phyloP scores from a whole-genome alignment of 2,113 vertebrate genomes.

The Chaetodon trifascialis region DNA sequence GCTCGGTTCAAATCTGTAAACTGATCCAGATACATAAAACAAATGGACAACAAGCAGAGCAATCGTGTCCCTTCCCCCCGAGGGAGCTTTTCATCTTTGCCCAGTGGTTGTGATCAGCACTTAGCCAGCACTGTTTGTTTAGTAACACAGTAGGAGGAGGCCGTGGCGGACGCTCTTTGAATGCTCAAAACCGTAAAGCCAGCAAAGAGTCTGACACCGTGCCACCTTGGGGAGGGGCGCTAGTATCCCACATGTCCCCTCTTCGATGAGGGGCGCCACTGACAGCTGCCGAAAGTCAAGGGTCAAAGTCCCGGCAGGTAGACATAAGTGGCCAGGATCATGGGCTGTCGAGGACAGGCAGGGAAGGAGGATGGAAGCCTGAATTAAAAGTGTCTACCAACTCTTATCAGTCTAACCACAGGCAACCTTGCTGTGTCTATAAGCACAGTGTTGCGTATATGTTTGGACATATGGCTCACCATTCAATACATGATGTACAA shows the following conservation, averaged over 20 bases:
- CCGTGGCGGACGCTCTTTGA: slow-evolving; percentile 72
- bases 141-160: slow-evolving; percentile 72
- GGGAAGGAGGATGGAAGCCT: slow-evolving; percentile 16
- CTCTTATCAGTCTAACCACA: slow-evolving; percentile 36
- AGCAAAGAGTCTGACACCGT: slow-evolving; percentile 63
- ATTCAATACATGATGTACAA: background rate
- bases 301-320: slow-evolving; percentile 74
- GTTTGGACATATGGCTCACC: slow-evolving; percentile 29
- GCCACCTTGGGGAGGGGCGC: slow-evolving; percentile 55
- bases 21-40: slow-evolving; percentile 67
- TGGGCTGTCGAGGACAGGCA: slow-evolving; percentile 7
- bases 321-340: slow-evolving; percentile 50
- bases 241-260: slow-evolving; percentile 41
- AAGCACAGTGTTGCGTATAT: background rate
- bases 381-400: slow-evolving; percentile 20
- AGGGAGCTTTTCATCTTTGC: slow-evolving; percentile 63
- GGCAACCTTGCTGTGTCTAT: slow-evolving; percentile 4
- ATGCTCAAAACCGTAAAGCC: slow-evolving; percentile 75
- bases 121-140: slow-evolving; percentile 71
- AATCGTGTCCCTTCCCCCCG: slow-evolving; percentile 44
- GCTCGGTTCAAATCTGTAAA: slow-evolving; percentile 71
- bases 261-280: slow-evolving; percentile 44
- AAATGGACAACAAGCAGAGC: slow-evolving; percentile 63
- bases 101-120: slow-evolving; percentile 57
- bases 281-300: slow-evolving; percentile 78